Evolutionary conservation across 2,113 vertebrate genomes (phyloP).

Genomic region (Halichoeres trimaculatus): DNA sequence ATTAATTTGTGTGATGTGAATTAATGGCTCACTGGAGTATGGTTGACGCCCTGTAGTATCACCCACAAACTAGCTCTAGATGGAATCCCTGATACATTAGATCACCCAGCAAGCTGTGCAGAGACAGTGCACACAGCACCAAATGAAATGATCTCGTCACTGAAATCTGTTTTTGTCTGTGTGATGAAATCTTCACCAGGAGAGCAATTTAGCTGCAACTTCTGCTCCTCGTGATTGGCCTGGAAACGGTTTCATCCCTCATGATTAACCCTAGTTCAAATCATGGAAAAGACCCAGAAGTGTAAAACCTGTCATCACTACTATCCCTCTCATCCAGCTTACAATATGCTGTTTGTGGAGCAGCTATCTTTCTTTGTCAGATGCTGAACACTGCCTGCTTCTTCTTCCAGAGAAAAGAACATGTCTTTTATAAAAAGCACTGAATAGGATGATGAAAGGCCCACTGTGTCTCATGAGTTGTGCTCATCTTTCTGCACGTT

Average conservation of each 20-base stretch:
- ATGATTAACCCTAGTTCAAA: constrained; percentile 22
- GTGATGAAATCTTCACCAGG: constrained; percentile 41
- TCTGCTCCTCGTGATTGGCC: constrained; percentile 36
- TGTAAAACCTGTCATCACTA: constrained; percentile 50
- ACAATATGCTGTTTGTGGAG: constrained; percentile 51
- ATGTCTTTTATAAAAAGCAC: constrained; percentile 71
- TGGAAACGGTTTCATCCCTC: constrained; percentile 31
- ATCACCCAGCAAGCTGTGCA: constrained; percentile 62
- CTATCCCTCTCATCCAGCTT: constrained; percentile 31
- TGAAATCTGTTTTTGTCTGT: constrained; percentile 41
- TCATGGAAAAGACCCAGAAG: constrained; percentile 56
- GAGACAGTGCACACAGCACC: constrained; percentile 15
- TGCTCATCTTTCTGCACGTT: constrained; percentile 21
- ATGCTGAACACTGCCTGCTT: constrained; percentile 41
- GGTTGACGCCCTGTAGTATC: constrained; percentile 68
- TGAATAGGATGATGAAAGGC: constrained; percentile 61
- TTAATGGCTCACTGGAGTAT: constrained; percentile 69
- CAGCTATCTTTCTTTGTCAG: constrained; percentile 74
- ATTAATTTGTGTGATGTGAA: constrained; percentile 71
- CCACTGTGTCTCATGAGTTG: constrained; percentile 3
- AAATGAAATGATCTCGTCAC: constrained; percentile 54
- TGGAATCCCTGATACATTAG: constrained; percentile 46
- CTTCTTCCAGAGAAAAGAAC: constrained; percentile 66
- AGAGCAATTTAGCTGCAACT: constrained; percentile 17
- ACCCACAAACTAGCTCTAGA: constrained; percentile 53